Evolutionary conservation across 1,140 invertebrate genomes (phyloP).

Genomic region (Drosophila truncata): DNA sequence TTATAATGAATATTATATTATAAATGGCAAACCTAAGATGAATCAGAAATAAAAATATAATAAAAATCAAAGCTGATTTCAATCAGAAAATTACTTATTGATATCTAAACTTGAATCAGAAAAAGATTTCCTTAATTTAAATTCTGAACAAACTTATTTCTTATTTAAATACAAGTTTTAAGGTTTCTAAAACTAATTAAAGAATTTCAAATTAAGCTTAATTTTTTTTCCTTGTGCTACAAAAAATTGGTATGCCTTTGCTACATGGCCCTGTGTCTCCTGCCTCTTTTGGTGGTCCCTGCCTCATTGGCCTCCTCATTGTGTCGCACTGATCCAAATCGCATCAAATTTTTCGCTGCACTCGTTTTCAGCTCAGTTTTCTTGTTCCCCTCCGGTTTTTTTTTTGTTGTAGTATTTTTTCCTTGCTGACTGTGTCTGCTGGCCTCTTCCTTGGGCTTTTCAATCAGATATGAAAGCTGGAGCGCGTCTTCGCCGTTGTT

Average conservation of each 20-base stretch:
- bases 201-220: not conserved
- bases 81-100: not conserved
- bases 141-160: not conserved
- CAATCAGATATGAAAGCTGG: slow-evolving; percentile 82
- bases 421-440: slow-evolving; percentile 36
- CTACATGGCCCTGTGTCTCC: slow-evolving; percentile 42
- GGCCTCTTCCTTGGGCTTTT: slow-evolving; percentile 65
- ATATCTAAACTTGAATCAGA: not conserved
- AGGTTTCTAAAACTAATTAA: not conserved
- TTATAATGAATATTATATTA: not conserved
- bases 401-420: slow-evolving; percentile 21
- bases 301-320: slow-evolving; percentile 69
- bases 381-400: slow-evolving; percentile 32
- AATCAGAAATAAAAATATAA: not conserved
- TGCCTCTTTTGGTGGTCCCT: slow-evolving; percentile 75
- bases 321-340: slow-evolving; percentile 79
- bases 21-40: not conserved
- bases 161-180: not conserved
- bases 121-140: too few species aligned
- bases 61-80: not conserved
- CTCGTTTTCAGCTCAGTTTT: slow-evolving; percentile 68
- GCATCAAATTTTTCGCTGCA: slow-evolving; percentile 75
- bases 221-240: not conserved
- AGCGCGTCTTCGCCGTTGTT: slow-evolving; percentile 76
- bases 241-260: slow-evolving; percentile 16